Evolutionary conservation across 2,888 invertebrate genomes (phyloP).

Genomic region (Mesorhabditis sp.): DNA sequence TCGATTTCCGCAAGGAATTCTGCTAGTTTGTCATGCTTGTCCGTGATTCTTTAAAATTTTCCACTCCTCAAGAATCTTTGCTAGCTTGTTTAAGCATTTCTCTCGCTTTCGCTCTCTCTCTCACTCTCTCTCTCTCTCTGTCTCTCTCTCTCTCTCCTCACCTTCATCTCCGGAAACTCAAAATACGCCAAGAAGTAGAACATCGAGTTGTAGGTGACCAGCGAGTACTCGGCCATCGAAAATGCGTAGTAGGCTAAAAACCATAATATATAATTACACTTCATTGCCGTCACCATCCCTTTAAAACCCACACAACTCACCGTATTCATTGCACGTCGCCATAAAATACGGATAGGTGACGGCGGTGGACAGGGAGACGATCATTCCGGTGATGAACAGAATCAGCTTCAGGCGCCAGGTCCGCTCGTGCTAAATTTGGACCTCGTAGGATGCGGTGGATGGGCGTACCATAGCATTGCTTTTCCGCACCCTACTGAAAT

Average conservation of each 20-base stretch:
- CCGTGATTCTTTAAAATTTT: too few species aligned
- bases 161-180: slow-evolving; percentile 38
- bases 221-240: slow-evolving; percentile 49
- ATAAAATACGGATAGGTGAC: slow-evolving; percentile 48
- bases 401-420: slow-evolving; percentile 48
- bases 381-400: slow-evolving; percentile 43
- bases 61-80: neutral
- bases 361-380: slow-evolving; percentile 52
- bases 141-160: neutral
- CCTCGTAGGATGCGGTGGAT: slow-evolving; percentile 2
- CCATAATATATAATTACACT: neutral
- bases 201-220: slow-evolving; percentile 49
- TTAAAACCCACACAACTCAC: slow-evolving; percentile 20
- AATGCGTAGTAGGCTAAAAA: slow-evolving; percentile 50
- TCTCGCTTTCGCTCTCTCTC: neutral
- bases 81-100: neutral
- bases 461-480: slow-evolving; percentile 25
- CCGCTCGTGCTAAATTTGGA: slow-evolving; percentile 33
- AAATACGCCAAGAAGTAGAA: slow-evolving; percentile 49
- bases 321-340: slow-evolving; percentile 33
- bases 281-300: neutral
- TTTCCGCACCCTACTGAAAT: slow-evolving; percentile 41
- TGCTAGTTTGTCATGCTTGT: too few species aligned
- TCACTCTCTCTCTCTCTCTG: neutral
- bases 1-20: too few species aligned